phyloP scores from a whole-genome alignment of 1,140 invertebrate species.

The Micrasema minimum region DNA sequence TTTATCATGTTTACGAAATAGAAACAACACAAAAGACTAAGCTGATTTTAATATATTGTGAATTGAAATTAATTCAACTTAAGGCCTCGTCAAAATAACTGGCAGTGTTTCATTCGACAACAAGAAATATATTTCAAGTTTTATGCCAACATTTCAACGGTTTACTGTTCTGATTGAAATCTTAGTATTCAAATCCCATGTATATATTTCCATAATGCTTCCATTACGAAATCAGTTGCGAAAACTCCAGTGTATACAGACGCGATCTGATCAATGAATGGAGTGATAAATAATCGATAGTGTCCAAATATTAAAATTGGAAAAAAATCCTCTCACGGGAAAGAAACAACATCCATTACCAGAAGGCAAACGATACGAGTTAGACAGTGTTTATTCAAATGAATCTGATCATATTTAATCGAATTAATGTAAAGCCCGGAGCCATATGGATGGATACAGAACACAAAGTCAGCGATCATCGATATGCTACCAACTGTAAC shows the following conservation, averaged over 20 bases:
- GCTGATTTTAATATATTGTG: too few relatives aligned
- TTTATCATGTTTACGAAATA: too few relatives aligned
- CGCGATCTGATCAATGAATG: conserved; percentile 4
- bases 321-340: conserved; percentile 40
- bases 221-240: conserved; percentile 30
- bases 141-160: background rate
- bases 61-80: too few relatives aligned
- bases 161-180: background rate
- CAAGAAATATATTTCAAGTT: too few relatives aligned
- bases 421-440: conserved; percentile 35
- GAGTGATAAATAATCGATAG: conserved; percentile 18
- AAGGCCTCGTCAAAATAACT: too few relatives aligned
- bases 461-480: conserved; percentile 15
- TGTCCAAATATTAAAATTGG: conserved; percentile 30
- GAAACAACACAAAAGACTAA: too few relatives aligned
- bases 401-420: conserved; percentile 41
- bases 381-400: conserved; percentile 38
- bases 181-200: conserved; percentile 1
- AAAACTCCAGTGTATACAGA: conserved; percentile 5
- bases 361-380: conserved; percentile 30
- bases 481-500: conserved; percentile 16
- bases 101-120: too few relatives aligned
- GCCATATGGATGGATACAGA: background rate
- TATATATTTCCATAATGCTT: conserved; percentile 21
- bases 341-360: conserved; percentile 34